Evolutionary conservation across 2,888 invertebrate species (phyloP), one percentile per base, ranked within the genome.

Genomic region (Hetaerina titia): DNA sequence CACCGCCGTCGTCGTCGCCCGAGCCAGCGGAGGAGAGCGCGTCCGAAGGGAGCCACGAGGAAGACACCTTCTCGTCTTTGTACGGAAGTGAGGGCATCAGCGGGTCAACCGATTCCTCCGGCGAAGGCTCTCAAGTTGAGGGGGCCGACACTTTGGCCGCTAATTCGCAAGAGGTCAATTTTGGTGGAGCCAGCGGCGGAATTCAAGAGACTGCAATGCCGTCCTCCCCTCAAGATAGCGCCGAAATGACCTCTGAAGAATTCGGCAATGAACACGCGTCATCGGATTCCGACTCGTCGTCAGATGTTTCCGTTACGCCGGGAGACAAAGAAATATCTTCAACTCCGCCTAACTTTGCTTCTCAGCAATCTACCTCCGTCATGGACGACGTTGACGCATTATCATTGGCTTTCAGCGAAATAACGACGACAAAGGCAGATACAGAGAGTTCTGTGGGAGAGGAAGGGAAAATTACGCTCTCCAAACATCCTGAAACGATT

Each of bases 1-100:
- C 92, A 17, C 89, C 89, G 4, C 58, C 90, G 60, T 90, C 90
- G 8, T 92, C 92, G 2, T 69, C 92, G 56, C 69, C 56, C 56
- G 56, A 31, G n/a, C 69, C 92, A 9, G 92, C 45, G 69, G 45
- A 69, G 31, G 31, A 11, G 7, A 45, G 64, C 6, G 9, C 81
- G 11, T 8, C 13, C 4, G 31, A 25, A 11, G 81, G 13, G 4
- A 31, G 31, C 31, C 31, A 31, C 25, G 81, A 31, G 9, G 25
- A 81, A n/a, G 31, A 81, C n/a, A 15, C 45, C 45, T 45, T 4
- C 45, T 45, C 81, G 81, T 25, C 81, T 5, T 81, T 25, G 9
- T 5, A 31, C 25, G 81, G 31, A 81, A 81, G 31, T 15, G 81
- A 81, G 11, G 81, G 31, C 81, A 13, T 22, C 22, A 31, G 81